These are phyloP conservation scores for Melanaphis sacchari DNA, from an alignment of 1,140 invertebrate genomes.

Conservation along the genomic window DNA sequence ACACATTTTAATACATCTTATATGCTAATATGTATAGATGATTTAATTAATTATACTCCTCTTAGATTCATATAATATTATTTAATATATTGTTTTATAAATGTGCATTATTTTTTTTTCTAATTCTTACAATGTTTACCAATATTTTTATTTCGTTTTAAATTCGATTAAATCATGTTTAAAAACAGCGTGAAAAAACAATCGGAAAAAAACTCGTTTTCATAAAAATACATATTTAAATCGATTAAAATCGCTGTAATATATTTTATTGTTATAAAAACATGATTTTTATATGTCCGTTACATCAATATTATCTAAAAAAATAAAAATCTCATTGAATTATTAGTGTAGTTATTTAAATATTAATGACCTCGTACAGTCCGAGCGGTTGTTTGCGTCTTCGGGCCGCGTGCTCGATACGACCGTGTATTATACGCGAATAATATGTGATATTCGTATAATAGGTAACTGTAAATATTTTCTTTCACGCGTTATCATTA, in stretches of 20 bases:
- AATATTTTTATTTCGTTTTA: neutral
- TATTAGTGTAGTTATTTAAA: neutral
- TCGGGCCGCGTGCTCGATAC: neutral
- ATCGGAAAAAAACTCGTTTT: neutral
- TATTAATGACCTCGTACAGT: neutral
- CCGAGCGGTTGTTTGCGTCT: neutral
- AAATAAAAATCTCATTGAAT: neutral
- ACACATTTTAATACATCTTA: neutral
- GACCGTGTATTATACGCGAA: neutral
- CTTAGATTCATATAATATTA: neutral
- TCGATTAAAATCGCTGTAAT: neutral
- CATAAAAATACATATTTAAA: neutral
- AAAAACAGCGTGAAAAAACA: neutral
- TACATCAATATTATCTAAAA: neutral
- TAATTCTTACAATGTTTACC: neutral
- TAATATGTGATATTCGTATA: neutral
- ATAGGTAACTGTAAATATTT: neutral
- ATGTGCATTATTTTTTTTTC: no score
- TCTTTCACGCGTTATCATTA: neutral
- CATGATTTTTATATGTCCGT: no score
- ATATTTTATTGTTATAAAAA: no score
- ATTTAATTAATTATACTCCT: no score
- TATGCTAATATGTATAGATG: no score
- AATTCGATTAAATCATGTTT: neutral
- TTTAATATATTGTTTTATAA: neutral